phyloP scores from a whole-genome alignment of 2,113 vertebrate species.

The Gymnocephalus cernua region DNA sequence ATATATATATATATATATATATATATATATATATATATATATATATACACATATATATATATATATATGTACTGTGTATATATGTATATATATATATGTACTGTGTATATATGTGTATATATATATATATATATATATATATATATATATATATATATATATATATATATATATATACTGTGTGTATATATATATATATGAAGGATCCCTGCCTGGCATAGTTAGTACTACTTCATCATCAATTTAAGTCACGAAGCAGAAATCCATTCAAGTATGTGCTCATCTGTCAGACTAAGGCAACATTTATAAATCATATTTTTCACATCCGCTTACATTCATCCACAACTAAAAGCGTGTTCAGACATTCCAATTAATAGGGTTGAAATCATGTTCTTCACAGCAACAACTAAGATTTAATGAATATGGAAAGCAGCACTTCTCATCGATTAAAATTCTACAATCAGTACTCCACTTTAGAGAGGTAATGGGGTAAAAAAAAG shows the following conservation, averaged over 20 bases:
- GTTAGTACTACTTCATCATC: background rate
- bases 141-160: too few relatives aligned
- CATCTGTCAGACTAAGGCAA: background rate
- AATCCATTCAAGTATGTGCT: background rate
- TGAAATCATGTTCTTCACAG: conserved; percentile 1
- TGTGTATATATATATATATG: too few relatives aligned
- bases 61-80: too few relatives aligned
- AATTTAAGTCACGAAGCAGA: background rate
- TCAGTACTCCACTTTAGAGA: conserved; percentile 1
- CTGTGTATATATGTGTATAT: too few relatives aligned
- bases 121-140: too few relatives aligned
- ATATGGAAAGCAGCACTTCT: conserved; percentile 29
- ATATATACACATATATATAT: too few relatives aligned
- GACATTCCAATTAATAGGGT: background rate
- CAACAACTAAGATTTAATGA: conserved; percentile 3
- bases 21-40: too few relatives aligned
- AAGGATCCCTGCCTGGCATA: background rate
- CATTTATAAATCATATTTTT: background rate
- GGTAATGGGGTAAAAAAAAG: conserved; percentile 17
- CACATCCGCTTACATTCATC: background rate
- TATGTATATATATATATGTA: too few relatives aligned
- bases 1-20: too few relatives aligned
- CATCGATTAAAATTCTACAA: conserved; percentile 30
- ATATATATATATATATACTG: too few relatives aligned
- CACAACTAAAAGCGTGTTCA: conserved; percentile 21